A percentile compares a stretch with the other conserved stretches of the same genome.
Evolutionary conservation across 2,113 vertebrate species (phyloP).

Genomic region (Actenoides lindsayi): DNA sequence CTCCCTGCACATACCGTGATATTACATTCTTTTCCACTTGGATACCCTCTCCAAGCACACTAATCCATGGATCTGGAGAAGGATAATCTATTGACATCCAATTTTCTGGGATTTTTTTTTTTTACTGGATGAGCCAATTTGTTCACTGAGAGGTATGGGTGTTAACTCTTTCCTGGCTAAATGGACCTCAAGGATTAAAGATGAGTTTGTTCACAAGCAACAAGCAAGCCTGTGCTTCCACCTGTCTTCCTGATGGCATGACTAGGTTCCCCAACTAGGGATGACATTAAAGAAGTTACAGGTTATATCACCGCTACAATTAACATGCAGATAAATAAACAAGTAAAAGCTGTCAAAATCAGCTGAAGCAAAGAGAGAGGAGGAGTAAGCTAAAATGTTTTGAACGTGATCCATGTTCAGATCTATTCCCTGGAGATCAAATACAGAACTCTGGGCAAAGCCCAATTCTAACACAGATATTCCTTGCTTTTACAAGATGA

Average conservation of each 20-base stretch:
- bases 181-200: conserved; percentile 21
- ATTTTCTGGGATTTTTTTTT: conserved; percentile 54
- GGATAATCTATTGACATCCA: conserved; percentile 70
- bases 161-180: conserved; percentile 66
- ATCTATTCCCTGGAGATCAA: background rate
- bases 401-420: background rate
- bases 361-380: background rate
- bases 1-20: conserved; percentile 13
- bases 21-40: conserved; percentile 63
- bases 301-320: background rate
- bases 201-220: background rate
- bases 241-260: background rate
- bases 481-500: background rate
- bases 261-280: background rate
- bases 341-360: background rate
- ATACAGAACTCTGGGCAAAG: conserved; percentile 2
- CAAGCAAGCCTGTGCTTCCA: background rate
- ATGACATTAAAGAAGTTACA: background rate
- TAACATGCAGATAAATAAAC: background rate
- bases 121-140: conserved; percentile 59
- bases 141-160: background rate
- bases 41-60: conserved; percentile 40
- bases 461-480: background rate
- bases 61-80: conserved; percentile 65
- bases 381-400: background rate